Evolutionary conservation across 1,140 invertebrate species (phyloP).

Genomic region (Drosophila pseudoobscura): DNA sequence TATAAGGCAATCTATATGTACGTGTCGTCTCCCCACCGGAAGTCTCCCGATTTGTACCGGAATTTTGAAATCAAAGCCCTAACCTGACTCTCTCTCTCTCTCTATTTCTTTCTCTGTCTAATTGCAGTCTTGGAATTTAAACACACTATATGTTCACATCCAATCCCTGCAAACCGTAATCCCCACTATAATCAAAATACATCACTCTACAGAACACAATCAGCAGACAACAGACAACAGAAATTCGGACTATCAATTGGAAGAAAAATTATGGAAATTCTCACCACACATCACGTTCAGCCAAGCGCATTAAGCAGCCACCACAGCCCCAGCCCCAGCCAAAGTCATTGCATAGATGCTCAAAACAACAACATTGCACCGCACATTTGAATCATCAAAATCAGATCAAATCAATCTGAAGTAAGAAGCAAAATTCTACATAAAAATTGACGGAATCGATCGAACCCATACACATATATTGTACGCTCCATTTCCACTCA

Average conservation of each 20-base stretch:
- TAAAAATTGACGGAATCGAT: slow-evolving; percentile 1
- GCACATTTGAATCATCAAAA: slow-evolving; percentile 4
- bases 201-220: not conserved
- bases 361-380: slow-evolving; percentile 1
- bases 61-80: no score
- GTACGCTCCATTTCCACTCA: slow-evolving; percentile 36
- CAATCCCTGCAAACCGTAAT: slow-evolving; percentile 30
- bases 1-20: slow-evolving; percentile 5
- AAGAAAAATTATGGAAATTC: no score
- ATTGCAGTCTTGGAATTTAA: slow-evolving; percentile 79
- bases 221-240: slow-evolving; percentile 19
- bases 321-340: slow-evolving; percentile 20
- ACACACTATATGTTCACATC: slow-evolving; percentile 33
- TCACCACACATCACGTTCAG: slow-evolving; percentile 24
- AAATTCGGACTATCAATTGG: not conserved
- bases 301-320: slow-evolving; percentile 15
- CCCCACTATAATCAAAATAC: slow-evolving; percentile 22
- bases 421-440: slow-evolving; percentile 15
- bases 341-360: slow-evolving; percentile 13
- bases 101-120: slow-evolving; percentile 52
- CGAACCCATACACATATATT: slow-evolving; percentile 10
- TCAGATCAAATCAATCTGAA: slow-evolving; percentile 5
- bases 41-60: not conserved
- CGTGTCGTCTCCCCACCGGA: not conserved
- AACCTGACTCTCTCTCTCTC: slow-evolving; percentile 20